Evolutionary conservation across 1,140 invertebrate species (phyloP), one percentile per base, ranked within the genome.

Genomic region (Chrysoperla carnea): DNA sequence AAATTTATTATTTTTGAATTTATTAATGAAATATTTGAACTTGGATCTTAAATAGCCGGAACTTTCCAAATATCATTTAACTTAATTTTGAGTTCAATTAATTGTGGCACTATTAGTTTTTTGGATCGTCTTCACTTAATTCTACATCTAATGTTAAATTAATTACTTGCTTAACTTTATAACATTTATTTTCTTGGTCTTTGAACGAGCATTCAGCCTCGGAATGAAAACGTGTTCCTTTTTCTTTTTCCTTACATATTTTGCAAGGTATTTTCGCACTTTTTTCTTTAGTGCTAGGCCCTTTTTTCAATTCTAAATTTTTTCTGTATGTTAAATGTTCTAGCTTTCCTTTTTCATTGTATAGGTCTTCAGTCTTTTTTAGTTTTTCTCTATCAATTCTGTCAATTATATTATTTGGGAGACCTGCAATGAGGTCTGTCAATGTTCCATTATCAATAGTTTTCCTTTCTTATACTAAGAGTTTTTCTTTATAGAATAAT

Each of bases 171-270:
- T 23, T 23, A 3, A 23, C 5, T 23, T n/a, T n/a, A n/a, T n/a
- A n/a, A n/a, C n/a, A n/a, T 28, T 37, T 48, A 12, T 45, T 40
- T 38, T 47, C 41, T 48, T 50, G 40, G 44, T 36, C 45, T 37
- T 46, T 50, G 36, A 47, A 54, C 53, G 54, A 54, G 48, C 50
- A 55, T 29, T 39, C 28, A 33, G 37, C 42, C 49, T 56, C 52
- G 17, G 48, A 28, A 42, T 55, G 55, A 41, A 49, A 52, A 8
- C 49, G 46, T 37, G n/a, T 39, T 29, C 49, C 49, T 49, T 49
- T 52, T 9, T 50, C 51, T 49, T 44, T 31, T 42, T 48, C 54
- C 46, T 54, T 50, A 49, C 48, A 51, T 36, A 46, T 52, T 40
- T 35, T 45, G 15, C 51, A 57, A n/a, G n/a, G n/a, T 52, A 46